These are phyloP conservation scores for Noctua janthe DNA, from an alignment of 2,888 invertebrate genomes.

Conservation along the genomic window DNA sequence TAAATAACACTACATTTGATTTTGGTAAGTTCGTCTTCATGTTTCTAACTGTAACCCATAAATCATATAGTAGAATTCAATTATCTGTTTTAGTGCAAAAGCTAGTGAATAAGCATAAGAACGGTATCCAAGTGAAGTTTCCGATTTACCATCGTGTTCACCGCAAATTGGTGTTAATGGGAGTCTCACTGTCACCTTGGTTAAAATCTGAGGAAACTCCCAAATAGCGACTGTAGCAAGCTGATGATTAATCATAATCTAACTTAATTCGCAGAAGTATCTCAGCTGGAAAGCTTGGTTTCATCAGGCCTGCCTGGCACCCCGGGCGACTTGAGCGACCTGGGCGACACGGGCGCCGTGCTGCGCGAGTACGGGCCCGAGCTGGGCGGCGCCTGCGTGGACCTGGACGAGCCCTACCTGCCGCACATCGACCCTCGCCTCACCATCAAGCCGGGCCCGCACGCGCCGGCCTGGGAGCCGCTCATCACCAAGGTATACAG, in stretches of 20 bases:
- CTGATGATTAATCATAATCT: background rate
- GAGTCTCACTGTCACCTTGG: background rate
- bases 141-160: background rate
- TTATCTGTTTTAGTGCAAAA: background rate
- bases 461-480: slow-evolving; percentile 73
- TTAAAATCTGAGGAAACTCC: background rate
- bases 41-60: background rate
- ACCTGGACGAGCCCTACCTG: slow-evolving; percentile 79
- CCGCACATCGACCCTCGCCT: slow-evolving; percentile 86
- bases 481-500: slow-evolving; percentile 77
- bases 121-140: background rate
- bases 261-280: slow-evolving; percentile 17
- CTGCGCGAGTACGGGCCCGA: slow-evolving; percentile 83
- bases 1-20: slow-evolving; percentile 65
- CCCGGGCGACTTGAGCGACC: background rate
- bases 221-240: background rate
- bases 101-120: background rate
- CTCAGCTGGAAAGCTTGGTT: background rate
- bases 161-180: background rate
- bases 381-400: slow-evolving; percentile 63
- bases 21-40: slow-evolving; percentile 70
- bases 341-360: slow-evolving; percentile 11
- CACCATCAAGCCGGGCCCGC: slow-evolving; percentile 60
- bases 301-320: background rate
- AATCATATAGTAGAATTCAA: background rate